A percentile compares a stretch with the other conserved stretches of the same genome.
phyloP scores from a whole-genome alignment of 2,888 invertebrate species.

The Lamellibrachia satsuma region DNA sequence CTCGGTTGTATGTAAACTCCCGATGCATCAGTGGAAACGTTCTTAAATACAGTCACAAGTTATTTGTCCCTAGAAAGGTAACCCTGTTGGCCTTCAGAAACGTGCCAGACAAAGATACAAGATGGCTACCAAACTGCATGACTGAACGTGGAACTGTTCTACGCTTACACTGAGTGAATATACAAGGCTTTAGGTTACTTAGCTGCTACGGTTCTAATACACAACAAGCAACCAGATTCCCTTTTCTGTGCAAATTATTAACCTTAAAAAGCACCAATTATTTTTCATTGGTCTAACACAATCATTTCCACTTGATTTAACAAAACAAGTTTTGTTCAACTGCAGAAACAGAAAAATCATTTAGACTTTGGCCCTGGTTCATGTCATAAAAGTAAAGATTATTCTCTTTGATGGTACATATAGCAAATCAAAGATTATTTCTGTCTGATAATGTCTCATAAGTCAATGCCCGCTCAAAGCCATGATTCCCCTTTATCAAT shows the following conservation, averaged over 20 bases:
- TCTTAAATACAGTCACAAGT: not conserved
- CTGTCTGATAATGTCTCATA: not conserved
- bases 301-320: not conserved
- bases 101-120: not conserved
- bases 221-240: not conserved
- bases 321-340: not conserved
- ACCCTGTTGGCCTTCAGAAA: not conserved
- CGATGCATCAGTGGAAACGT: not conserved
- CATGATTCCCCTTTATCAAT: not conserved
- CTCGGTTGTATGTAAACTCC: not conserved
- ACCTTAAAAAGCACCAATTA: not conserved
- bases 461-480: not conserved
- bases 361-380: not conserved
- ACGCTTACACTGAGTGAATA: not conserved
- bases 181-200: not conserved
- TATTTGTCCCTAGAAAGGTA: not conserved
- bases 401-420: constrained; percentile 17
- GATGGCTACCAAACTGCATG: not conserved
- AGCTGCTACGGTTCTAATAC: not conserved
- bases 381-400: not conserved
- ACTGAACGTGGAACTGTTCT: not conserved
- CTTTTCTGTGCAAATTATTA: not conserved
- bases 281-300: not conserved
- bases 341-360: not conserved
- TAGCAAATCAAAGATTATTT: not conserved